These are phyloP conservation scores for Parauchenoglanis ngamensis DNA, from an alignment of 2,797 vertebrate species.

Conservation along the genomic window DNA sequence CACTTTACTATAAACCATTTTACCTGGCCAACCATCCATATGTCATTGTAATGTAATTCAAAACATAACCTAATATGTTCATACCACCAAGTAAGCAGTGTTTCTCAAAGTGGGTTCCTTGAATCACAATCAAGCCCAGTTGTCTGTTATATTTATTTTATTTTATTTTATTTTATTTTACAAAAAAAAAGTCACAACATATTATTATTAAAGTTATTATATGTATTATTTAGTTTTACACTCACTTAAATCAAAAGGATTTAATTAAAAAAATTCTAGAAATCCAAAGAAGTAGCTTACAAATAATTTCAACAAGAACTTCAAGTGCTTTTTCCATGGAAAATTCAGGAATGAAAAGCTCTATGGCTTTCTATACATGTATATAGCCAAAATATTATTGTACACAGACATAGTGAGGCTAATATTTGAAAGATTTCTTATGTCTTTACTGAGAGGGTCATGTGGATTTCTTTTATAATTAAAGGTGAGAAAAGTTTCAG, in stretches of 20 bases:
- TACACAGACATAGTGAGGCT: not conserved
- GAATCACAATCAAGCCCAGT: not conserved
- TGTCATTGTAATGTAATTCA: not conserved
- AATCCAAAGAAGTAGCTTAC: not conserved
- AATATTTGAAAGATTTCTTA: not conserved
- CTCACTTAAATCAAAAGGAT: not conserved
- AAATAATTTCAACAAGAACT: not conserved
- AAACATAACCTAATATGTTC: not conserved
- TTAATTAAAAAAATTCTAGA: not conserved
- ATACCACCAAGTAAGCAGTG: not conserved
- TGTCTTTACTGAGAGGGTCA: not conserved
- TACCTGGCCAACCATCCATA: not conserved
- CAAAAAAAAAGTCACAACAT: not conserved
- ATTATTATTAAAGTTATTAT: not conserved
- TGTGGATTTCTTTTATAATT: not conserved
- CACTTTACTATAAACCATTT: not conserved
- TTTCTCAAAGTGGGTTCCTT: not conserved
- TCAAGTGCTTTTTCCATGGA: not conserved
- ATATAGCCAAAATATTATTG: not conserved
- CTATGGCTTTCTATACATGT: not conserved
- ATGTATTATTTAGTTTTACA: not conserved
- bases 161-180: not conserved
- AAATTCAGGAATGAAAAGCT: not conserved
- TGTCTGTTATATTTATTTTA: not conserved
- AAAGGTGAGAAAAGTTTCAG: not conserved